Evolutionary conservation across 2,888 invertebrate genomes (phyloP), one percentile per base, ranked within the genome.

Genomic region (Chrysolina haemoptera): DNA sequence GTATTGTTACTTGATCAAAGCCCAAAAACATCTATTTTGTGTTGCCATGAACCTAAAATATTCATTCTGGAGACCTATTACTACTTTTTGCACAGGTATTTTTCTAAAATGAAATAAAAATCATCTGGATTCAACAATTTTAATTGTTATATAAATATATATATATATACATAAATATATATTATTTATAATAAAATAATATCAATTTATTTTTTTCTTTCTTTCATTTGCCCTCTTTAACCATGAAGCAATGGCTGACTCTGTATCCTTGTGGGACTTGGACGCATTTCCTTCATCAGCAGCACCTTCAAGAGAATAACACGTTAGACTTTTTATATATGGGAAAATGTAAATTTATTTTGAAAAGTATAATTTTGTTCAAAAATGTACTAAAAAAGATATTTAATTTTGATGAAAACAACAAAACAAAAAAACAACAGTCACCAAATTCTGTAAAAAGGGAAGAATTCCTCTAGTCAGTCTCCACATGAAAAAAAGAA

Each of bases 281-380:
- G 59, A 59, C 18, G 22, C 59, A 14, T 59, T 18, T 59, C 59
- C 59, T 59, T 59, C 59, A 59, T 59, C 59, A 18, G 59, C 59
- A 59, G 59, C 59, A 20, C 59, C 59, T 59, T 59, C 20, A 20
- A 59, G 14, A 59, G 59, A 53, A 53, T 59, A 59, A 18, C 59
- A 59, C 14, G n/a, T 53, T 53, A 2, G 4, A 5, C 8, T 43
- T 12, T 43, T 43, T 8, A 43, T 43, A 43, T 12, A 12, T 43
- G 43, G 8, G 8, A 43, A 43, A 43, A 43, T 12, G 2, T 5
- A 43, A 5, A 43, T 43, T 43, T 43, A 12, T 12, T 43, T 43
- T 43, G 1, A 12, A 43, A 43, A 43, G 12, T 43, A 43, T 27
- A 12, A 12, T 43, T 43, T 43, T 43, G 9, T 43, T 43, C 2